These are phyloP conservation scores for Hyperoodon ampullatus DNA, from an alignment of 2,113 vertebrate genomes.

Conservation along the genomic window DNA sequence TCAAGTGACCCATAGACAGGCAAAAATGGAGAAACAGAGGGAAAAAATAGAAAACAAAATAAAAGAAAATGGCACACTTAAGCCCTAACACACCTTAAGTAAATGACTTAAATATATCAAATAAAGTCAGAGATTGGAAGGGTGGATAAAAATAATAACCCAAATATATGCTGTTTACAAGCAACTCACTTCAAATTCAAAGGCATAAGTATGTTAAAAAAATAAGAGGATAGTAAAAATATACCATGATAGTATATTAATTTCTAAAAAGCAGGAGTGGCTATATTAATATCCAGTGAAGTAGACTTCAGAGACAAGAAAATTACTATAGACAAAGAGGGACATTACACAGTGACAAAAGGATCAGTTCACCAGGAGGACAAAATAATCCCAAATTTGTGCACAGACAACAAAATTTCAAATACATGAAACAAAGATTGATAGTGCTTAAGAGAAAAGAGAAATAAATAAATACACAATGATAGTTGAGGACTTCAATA, in stretches of 20 bases:
- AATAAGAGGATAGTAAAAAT: not conserved
- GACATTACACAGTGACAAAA: not conserved
- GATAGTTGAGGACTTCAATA: not conserved
- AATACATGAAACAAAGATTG: not conserved
- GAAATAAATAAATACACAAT: not conserved
- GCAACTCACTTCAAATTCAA: not conserved
- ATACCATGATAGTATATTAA: not conserved
- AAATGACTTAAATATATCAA: not conserved
- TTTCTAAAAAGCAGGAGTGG: not conserved
- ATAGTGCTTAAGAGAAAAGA: not conserved
- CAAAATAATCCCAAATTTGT: not conserved
- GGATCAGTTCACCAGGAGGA: not conserved
- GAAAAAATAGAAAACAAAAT: not conserved
- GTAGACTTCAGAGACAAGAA: not conserved
- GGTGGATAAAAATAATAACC: not conserved
- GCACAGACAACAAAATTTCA: not conserved
- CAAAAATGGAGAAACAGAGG: not conserved
- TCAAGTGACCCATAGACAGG: not conserved
- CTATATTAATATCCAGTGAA: not conserved
- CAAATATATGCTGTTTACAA: not conserved
- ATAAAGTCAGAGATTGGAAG: not conserved
- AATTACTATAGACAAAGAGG: not conserved
- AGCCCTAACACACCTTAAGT: not conserved
- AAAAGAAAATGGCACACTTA: not conserved
- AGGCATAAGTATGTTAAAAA: not conserved